phyloP scores from a whole-genome alignment of 2,113 vertebrate species.

The Leptobrachium leishanense region DNA sequence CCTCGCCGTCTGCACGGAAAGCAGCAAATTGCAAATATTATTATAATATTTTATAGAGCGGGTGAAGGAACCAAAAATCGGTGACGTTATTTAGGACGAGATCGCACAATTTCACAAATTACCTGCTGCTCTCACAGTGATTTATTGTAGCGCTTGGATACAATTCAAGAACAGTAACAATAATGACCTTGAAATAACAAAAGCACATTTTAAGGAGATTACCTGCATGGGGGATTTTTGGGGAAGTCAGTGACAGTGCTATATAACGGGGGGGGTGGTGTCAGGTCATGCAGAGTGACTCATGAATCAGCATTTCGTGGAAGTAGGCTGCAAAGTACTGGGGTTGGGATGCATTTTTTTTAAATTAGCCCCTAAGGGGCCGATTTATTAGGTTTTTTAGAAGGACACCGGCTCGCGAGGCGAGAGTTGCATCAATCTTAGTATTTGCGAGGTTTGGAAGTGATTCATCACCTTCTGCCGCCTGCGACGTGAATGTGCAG shows the following conservation, averaged over 20 bases:
- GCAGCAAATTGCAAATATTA: too few relatives aligned
- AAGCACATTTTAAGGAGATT: neutral
- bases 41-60: too few relatives aligned
- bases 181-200: neutral
- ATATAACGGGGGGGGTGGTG: neutral
- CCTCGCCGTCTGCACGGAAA: neutral
- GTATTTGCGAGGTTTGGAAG: neutral
- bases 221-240: too few relatives aligned
- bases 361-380: constrained; percentile 11
- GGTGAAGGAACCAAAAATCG: neutral
- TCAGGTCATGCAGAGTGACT: too few relatives aligned
- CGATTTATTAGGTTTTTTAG: constrained; percentile 3
- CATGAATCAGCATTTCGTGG: neutral
- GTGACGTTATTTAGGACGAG: neutral
- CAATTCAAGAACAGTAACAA: neutral
- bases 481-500: neutral
- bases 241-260: too few relatives aligned
- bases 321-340: neutral
- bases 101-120: too few relatives aligned
- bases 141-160: too few relatives aligned
- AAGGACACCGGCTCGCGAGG: neutral
- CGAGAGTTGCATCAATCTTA: constrained; percentile 7
- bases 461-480: neutral
- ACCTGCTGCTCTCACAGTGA: too few relatives aligned
- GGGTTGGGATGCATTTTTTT: neutral